Base-by-base conservation (phyloP, 2,797 vertebrate genomes). In the Denticeps clupeoides region DNA sequence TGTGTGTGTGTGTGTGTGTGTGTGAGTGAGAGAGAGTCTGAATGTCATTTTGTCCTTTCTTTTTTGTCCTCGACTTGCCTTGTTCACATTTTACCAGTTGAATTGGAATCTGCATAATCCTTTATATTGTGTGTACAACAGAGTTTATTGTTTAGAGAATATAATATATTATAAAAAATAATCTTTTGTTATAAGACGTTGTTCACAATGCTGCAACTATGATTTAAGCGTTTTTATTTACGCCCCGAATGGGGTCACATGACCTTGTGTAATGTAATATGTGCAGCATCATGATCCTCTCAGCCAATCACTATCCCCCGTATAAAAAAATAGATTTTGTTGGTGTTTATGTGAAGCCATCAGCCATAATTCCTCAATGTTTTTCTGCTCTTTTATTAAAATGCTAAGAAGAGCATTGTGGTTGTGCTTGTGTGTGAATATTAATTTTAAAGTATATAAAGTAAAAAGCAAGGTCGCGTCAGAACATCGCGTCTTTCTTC, bases 151-250 rank as follows among this genome's bases (percentile, higher is more conserved):
- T n/a, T n/a, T n/a, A n/a, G n/a, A n/a, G n/a, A n/a, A n/a, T n/a
- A n/a, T n/a, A n/a, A n/a, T n/a, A n/a, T n/a, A n/a, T n/a, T n/a
- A n/a, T 12, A 47, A 22, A 12, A 47, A 19, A 22, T 25, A 13
- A 32, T 47, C 33, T 29, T 23, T 68, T 62, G 71, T 69, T 69
- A 60, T 69, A 15, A 37, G 15, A 37, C 37, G 19, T 19, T 37
- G 9, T 7, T 7, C n/a, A n/a, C n/a, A n/a, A n/a, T n/a, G n/a
- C n/a, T n/a, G n/a, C n/a, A n/a, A n/a, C n/a, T n/a, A 19, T 19
- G 2, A 37, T 10, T 18, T 37, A 4, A 37, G 7, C 25, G 37
- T 19, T 37, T 37, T 37, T 18, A 37, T 7, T 19, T 37, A 35
- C 7, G 7, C 19, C 19, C 37, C 18, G 4, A 37, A 18, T 37